These are phyloP conservation scores for Diglossa cyanea DNA, from an alignment of 2,797 vertebrate species.

Conservation along the genomic window DNA sequence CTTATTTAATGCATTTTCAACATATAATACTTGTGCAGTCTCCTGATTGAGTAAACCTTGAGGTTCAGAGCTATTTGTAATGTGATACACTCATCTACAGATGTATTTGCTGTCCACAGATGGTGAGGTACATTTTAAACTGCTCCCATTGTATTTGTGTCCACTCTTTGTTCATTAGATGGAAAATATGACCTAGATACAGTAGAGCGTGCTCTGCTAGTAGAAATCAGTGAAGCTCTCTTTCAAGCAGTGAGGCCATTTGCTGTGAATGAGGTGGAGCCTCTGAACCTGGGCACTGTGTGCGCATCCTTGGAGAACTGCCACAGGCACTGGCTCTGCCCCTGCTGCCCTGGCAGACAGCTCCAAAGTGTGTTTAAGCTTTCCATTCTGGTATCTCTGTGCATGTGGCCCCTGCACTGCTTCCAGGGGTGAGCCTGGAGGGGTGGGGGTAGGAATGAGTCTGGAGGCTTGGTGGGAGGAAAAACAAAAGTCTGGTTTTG, in stretches of 20 bases:
- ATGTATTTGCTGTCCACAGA: background rate
- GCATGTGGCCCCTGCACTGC: background rate
- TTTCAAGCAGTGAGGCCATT: background rate
- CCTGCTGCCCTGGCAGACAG: background rate
- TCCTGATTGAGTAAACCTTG: background rate
- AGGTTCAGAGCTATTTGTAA: background rate
- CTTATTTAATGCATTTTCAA: background rate
- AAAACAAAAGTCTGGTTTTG: background rate
- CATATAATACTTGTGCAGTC: background rate
- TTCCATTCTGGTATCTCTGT: fast-evolving
- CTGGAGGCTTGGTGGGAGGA: background rate
- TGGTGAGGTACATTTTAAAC: background rate
- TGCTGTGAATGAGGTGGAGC: background rate
- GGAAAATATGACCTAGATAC: background rate
- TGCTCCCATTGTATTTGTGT: background rate
- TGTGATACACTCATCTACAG: background rate
- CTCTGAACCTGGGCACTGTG: background rate
- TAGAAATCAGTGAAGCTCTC: background rate
- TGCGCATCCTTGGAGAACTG: background rate
- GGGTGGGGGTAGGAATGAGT: background rate
- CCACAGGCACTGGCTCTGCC: background rate
- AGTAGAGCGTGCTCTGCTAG: background rate
- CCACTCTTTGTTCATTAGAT: background rate
- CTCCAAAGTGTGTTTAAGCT: background rate
- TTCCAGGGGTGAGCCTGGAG: background rate